Base-by-base conservation (phyloP, 2,113 vertebrate species). In the Hippoglossus stenolepis region DNA sequence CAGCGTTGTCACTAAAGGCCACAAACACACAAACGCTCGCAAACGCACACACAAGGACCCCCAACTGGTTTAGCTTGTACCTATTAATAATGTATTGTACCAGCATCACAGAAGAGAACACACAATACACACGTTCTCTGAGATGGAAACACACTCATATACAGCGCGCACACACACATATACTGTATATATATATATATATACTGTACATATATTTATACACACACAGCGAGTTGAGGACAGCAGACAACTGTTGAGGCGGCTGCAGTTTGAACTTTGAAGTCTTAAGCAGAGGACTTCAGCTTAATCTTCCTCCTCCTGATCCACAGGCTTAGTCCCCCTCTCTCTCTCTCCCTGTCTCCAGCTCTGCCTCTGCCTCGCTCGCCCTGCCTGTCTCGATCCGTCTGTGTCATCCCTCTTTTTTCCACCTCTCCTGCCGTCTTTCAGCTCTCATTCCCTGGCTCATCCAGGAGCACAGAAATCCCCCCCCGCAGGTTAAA, bases 231-330 rank as follows among this genome's bases (percentile, higher is more conserved):
- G 17, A 58, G 45, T 28, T 23, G 68, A 85, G 75, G 79, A 79
- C 66, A 62, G 43, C 1, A 20, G 60, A 85, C 89, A 91, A 90
- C 89, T 92, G 90, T 77, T 80, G 77, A 71, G 77, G 75, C 83
- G 79, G 74, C 72, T 53, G 74, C 35, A 65, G 85, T 85, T 82
- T 93, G 91, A 90, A 93, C 93, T 94, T 92, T 94, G 91, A 94
- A 89, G 93, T 92, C 91, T 91, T 93, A 94, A 94, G 92, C 90
- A 75, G 89, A 84, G 72, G 90, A 91, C 91, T 94, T 91, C 89
- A 83, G 90, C 75, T 90, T 94, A 94, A 94, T 93, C 92, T 91
- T 84, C 82, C 85, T 87, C 84, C 87, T 83, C 70, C 85, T 93
- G 92, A 94, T 94, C 93, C 91, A 23, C 45, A 18, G 86, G 90